Evolutionary conservation across 2,888 invertebrate genomes (phyloP).

Genomic region (Erynnis tages): DNA sequence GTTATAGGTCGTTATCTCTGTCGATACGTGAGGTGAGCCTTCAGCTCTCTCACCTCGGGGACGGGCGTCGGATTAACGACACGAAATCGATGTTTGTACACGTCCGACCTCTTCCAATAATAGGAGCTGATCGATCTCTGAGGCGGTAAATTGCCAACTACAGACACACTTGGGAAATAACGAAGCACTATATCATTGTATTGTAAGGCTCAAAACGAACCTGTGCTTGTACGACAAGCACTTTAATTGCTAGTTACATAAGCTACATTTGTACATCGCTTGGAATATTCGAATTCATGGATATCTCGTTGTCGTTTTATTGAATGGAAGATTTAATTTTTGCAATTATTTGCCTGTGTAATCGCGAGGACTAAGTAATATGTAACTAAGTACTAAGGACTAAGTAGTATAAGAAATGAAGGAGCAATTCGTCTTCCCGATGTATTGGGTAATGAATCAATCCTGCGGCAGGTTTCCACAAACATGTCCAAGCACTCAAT

Average conservation of each 20-base stretch:
- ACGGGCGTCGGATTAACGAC: constrained; percentile 71
- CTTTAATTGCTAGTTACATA: constrained; percentile 63
- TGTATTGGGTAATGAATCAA: constrained; percentile 72
- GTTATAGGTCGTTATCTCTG: constrained; percentile 63
- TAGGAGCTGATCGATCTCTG: constrained; percentile 74
- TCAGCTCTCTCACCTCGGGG: constrained; percentile 64
- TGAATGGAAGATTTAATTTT: too few relatives aligned
- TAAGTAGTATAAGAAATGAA: too few relatives aligned
- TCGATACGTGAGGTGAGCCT: constrained; percentile 72
- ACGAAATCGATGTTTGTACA: constrained; percentile 80
- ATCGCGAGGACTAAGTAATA: constrained; percentile 3
- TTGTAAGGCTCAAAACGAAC: constrained; percentile 41
- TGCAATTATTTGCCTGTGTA: too few relatives aligned
- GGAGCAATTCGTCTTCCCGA: constrained; percentile 39
- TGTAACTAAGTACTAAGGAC: too few relatives aligned
- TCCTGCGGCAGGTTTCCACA: constrained; percentile 71
- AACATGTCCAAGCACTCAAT: constrained; percentile 78
- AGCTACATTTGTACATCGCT: constrained; percentile 33
- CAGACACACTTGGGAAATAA: constrained; percentile 70
- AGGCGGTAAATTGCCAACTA: constrained; percentile 71
- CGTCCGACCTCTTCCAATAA: constrained; percentile 79
- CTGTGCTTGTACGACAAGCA: constrained; percentile 45
- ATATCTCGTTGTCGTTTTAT: not conserved
- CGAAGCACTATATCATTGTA: constrained; percentile 59
- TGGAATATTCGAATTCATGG: constrained; percentile 8